Evolutionary conservation across 1,140 invertebrate species (phyloP).

Genomic region (Camponotus pennsylvanicus): DNA sequence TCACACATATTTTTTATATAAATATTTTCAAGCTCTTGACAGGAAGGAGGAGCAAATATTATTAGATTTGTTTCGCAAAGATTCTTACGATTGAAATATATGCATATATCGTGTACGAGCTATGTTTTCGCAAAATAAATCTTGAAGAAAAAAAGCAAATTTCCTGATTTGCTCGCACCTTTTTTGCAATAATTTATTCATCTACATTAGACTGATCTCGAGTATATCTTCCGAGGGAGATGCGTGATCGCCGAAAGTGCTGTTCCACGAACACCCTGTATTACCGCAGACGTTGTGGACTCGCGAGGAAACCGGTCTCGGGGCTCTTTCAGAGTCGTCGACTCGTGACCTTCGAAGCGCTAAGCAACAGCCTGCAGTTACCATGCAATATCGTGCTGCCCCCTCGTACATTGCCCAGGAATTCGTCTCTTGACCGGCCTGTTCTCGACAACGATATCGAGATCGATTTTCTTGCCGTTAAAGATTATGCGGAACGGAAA

Average conservation of each 20-base stretch:
- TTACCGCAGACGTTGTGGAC: slow-evolving; percentile 74
- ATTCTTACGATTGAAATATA: no score
- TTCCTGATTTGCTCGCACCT: not conserved
- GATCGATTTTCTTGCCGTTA: slow-evolving; percentile 46
- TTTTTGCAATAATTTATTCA: slow-evolving; percentile 1
- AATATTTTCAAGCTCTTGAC: no score
- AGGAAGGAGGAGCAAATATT: no score
- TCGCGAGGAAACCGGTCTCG: slow-evolving; percentile 82
- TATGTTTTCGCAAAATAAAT: not conserved
- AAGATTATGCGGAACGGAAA: not conserved
- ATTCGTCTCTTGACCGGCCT: slow-evolving; percentile 59
- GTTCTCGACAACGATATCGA: slow-evolving; percentile 43
- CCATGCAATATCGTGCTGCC: slow-evolving; percentile 77
- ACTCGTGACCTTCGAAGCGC: slow-evolving; percentile 85
- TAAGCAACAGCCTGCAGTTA: slow-evolving; percentile 78
- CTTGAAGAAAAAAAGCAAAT: not conserved
- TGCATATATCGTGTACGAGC: not conserved
- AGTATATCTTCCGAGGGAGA: not conserved
- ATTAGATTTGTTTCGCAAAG: no score
- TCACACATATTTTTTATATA: no score
- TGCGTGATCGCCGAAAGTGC: slow-evolving; percentile 53
- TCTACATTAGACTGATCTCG: not conserved
- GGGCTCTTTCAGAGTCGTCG: slow-evolving; percentile 80
- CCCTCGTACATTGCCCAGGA: slow-evolving; percentile 64
- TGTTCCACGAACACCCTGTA: slow-evolving; percentile 73